Evolutionary conservation across 92 coral and sea anemone species (phyloP), one percentile per base, ranked within the genome.

Genomic region (Phenganax subtilis): DNA sequence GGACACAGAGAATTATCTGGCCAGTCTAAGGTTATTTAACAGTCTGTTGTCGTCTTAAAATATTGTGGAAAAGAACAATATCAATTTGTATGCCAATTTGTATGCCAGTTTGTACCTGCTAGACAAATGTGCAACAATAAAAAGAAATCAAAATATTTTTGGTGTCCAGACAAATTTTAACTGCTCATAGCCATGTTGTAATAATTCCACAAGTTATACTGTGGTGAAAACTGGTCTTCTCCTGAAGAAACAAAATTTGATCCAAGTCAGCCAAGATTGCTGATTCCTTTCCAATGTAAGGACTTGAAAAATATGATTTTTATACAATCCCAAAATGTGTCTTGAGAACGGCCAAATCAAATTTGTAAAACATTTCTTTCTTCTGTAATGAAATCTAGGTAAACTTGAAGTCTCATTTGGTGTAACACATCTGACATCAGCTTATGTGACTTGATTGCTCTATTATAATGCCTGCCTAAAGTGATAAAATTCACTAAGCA

Each of bases 301-400:
- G 3, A 37, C 5, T 37, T 37, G 47, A 37, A 37, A 37, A 37
- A 37, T 5, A 1, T 5, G 47, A 37, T 2, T 8, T 52, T 59
- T 65, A 77, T 12, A 82, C n/a, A 57, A 57, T 75, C 7, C 91
- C 91, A 71, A 86, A 86, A 86, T 86, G 77, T 2, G 76, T 58
- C n/a, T 82, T 82, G 0, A 59, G 25, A 54, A 86, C 82, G 10
- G 91, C 88, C 37, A 59, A 61, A 61, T 85, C 91, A 81, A 81
- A 88, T 56, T 64, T 70, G 11, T 57, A 25, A 66, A 63, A 88
- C 27, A 88, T 61, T 9, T 31, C 79, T 12, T 81, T 79, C 44
- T 81, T 37, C 20, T 80, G 71, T 31, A n/a, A 86, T 73, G 16
- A 86, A 58, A 6, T 20, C 25, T 20, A 20, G 25, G 25, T 20